Percentiles rank a stretch among this genome's conserved stretches.
Evolutionary conservation across 2,888 invertebrate genomes (phyloP).

Genomic region (Nysson spinosus): DNA sequence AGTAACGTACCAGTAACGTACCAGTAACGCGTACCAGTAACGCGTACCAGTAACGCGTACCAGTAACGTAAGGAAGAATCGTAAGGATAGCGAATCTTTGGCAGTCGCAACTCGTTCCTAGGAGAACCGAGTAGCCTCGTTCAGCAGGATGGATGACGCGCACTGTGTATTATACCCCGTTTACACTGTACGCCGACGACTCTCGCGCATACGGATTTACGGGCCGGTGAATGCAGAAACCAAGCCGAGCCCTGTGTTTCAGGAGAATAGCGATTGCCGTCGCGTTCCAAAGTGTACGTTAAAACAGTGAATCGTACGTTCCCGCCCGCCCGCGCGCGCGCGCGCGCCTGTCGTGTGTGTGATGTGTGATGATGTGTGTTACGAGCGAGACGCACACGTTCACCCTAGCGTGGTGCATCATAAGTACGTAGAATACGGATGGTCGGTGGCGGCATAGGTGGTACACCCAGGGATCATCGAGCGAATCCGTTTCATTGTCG

Average conservation of each 20-base stretch:
- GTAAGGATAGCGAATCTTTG: too few species aligned
- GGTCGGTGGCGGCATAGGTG: slow-evolving; percentile 47
- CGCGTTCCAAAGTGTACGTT: slow-evolving; percentile 35
- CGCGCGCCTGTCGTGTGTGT: slow-evolving; percentile 6
- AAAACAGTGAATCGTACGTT: slow-evolving; percentile 7
- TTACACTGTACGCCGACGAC: background rate
- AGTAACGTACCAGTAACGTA: too few species aligned
- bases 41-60: too few species aligned
- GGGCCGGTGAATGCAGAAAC: slow-evolving; percentile 62
- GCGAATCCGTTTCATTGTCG: slow-evolving; percentile 64
- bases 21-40: too few species aligned
- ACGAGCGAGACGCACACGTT: slow-evolving; percentile 6
- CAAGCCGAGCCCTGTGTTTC: slow-evolving; percentile 55
- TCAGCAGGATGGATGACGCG: slow-evolving; percentile 23
- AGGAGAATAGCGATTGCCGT: slow-evolving; percentile 51
- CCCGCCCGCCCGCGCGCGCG: slow-evolving; percentile 3
- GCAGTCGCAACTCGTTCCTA: background rate
- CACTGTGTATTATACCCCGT: background rate
- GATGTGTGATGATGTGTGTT: too few species aligned
- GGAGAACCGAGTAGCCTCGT: slow-evolving; percentile 41
- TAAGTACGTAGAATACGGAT: slow-evolving; percentile 12
- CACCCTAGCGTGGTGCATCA: background rate
- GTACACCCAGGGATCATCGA: slow-evolving; percentile 50
- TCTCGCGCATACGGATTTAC: slow-evolving; percentile 60
- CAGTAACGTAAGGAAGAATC: too few species aligned